Conservation (phyloP, 2,797 vertebrate genomes). For the Poeciliopsis infans region DNA sequence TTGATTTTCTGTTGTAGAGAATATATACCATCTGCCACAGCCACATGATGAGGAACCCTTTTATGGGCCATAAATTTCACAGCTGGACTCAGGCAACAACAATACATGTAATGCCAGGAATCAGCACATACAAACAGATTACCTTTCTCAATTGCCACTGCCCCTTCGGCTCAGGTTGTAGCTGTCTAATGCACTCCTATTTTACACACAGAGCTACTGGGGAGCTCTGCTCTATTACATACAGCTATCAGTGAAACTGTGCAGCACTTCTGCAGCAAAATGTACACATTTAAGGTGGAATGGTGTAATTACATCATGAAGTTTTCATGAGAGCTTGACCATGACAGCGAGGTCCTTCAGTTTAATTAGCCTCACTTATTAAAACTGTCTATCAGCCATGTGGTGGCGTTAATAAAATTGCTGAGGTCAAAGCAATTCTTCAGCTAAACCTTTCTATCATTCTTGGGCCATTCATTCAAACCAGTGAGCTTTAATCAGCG, state of each 20-base stretch:
- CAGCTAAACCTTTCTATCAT: slow-evolving; percentile 34
- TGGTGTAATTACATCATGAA: slow-evolving; percentile 10
- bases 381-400: slow-evolving; percentile 60
- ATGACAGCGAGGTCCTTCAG: slow-evolving; percentile 53
- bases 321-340: slow-evolving; percentile 43
- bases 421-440: slow-evolving; percentile 57
- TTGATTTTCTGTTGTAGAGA: slow-evolving; percentile 69
- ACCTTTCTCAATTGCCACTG: slow-evolving; percentile 44
- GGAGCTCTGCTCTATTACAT: slow-evolving; percentile 29
- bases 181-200: slow-evolving; percentile 35
- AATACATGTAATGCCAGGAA: slow-evolving; percentile 63
- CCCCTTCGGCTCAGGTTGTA: slow-evolving; percentile 40
- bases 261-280: slow-evolving; percentile 27
- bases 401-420: slow-evolving; percentile 60
- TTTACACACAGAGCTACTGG: slow-evolving; percentile 34
- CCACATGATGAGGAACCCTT: slow-evolving; percentile 68
- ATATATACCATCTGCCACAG: slow-evolving; percentile 71
- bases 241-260: slow-evolving; percentile 38
- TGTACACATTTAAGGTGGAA: slow-evolving; percentile 26
- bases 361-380: slow-evolving; percentile 70
- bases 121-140: slow-evolving; percentile 66
- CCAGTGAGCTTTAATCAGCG: slow-evolving; percentile 36
- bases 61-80: slow-evolving; percentile 71
- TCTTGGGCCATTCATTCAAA: slow-evolving; percentile 36
- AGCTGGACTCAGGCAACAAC: slow-evolving; percentile 62